Conservation (phyloP, 2,888 invertebrate genomes). For the Drosophila setosimentum region DNA sequence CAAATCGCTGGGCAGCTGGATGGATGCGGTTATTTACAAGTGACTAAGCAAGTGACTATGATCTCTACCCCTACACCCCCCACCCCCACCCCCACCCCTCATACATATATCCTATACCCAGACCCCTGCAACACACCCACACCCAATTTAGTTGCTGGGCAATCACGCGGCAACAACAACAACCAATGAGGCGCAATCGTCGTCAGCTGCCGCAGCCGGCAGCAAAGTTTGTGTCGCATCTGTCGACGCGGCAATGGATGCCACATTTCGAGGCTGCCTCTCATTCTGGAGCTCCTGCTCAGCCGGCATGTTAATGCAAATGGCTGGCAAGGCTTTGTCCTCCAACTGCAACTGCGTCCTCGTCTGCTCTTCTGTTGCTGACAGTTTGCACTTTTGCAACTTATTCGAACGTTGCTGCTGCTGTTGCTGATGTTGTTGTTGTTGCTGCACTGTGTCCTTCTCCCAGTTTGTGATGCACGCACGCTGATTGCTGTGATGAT, state of each 20-base stretch:
- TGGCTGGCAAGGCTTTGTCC: constrained; percentile 61
- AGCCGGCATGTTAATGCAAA: constrained; percentile 79
- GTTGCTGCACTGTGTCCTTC: constrained; percentile 71
- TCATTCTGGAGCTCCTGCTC: constrained; percentile 42
- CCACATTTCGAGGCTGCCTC: constrained; percentile 42
- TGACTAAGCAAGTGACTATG: constrained; percentile 65
- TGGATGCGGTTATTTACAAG: constrained; percentile 63
- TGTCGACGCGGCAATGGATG: constrained; percentile 41
- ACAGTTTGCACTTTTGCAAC: constrained; percentile 78
- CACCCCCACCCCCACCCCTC: constrained; percentile 5
- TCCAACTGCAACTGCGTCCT: constrained; percentile 39
- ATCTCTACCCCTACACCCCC: constrained; percentile 22
- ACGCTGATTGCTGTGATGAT: constrained; percentile 53
- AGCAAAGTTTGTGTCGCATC: constrained; percentile 59
- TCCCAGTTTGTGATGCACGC: constrained; percentile 75
- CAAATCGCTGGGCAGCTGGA: constrained; percentile 46
- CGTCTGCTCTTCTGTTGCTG: constrained; percentile 57
- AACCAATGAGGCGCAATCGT: constrained; percentile 75
- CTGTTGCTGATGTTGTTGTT: constrained; percentile 31
- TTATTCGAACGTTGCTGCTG: constrained; percentile 41
- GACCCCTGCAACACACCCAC: constrained; percentile 13
- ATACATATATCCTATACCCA: constrained; percentile 2
- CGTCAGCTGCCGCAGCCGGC: constrained; percentile 74
- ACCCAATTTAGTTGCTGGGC: constrained; percentile 55
- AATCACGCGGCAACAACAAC: constrained; percentile 80